These are phyloP conservation scores for Steinernema carpocapsae DNA, from an alignment of 2,888 invertebrate genomes.

Conservation along the genomic window DNA sequence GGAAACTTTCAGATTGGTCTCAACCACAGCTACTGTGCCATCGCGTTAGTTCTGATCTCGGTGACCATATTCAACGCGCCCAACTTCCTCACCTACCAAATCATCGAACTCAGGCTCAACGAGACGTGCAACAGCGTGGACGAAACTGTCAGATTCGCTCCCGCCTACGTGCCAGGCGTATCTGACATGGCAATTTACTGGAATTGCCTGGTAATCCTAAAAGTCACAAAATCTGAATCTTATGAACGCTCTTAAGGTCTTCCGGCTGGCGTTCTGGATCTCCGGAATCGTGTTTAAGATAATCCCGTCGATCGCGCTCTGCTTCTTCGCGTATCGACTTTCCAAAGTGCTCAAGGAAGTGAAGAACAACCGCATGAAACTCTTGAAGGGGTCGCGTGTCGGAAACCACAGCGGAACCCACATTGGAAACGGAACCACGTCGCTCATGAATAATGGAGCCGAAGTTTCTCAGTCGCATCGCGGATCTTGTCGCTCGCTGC, in stretches of 20 bases:
- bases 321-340: constrained; percentile 71
- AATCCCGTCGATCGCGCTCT: constrained; percentile 71
- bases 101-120: constrained; percentile 57
- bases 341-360: constrained; percentile 70
- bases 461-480: constrained; percentile 6
- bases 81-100: constrained; percentile 67
- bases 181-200: constrained; percentile 64
- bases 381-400: constrained; percentile 49
- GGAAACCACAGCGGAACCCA: constrained; percentile 17
- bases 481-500: constrained; percentile 12
- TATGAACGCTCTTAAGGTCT: constrained; percentile 42
- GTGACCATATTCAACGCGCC: constrained; percentile 59
- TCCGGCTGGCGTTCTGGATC: constrained; percentile 68
- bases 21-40: constrained; percentile 64
- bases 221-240: no score
- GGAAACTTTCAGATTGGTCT: constrained; percentile 60
- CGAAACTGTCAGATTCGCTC: constrained; percentile 38
- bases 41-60: constrained; percentile 58
- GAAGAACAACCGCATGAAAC: constrained; percentile 57
- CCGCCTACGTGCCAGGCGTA: constrained; percentile 64
- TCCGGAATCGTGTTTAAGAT: constrained; percentile 66
- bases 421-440: not conserved
- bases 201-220: constrained; percentile 54
- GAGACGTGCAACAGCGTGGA: constrained; percentile 55
- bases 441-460: not conserved